A percentile compares a stretch with the other conserved stretches of the same genome.
These are phyloP conservation scores for Drosophila leonis DNA, from an alignment of 2,888 invertebrate species.

Conservation along the genomic window DNA sequence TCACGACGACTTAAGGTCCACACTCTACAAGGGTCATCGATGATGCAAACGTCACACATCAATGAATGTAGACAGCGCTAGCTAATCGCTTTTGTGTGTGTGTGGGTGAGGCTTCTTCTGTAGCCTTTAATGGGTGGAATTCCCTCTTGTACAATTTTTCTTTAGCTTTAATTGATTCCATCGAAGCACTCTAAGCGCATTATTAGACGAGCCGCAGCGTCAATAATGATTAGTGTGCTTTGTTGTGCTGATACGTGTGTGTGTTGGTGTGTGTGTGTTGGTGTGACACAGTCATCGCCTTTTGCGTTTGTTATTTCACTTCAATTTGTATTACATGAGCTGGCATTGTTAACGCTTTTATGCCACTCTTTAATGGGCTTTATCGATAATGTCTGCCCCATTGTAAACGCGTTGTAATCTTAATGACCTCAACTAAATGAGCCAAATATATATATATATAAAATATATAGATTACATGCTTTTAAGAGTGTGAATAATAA, in stretches of 20 bases:
- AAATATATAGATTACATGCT: neutral
- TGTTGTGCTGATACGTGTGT: conserved; percentile 18
- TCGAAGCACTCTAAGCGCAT: conserved; percentile 63
- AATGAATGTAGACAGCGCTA: conserved; percentile 32
- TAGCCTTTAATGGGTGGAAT: conserved; percentile 26
- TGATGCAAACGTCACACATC: conserved; percentile 45
- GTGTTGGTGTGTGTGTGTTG: neutral
- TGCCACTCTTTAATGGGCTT: conserved; percentile 54
- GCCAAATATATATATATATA: conserved; percentile 20
- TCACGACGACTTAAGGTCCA: conserved; percentile 32
- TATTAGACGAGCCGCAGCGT: conserved; percentile 53
- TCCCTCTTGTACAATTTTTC: conserved; percentile 10
- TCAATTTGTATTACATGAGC: conserved; percentile 58
- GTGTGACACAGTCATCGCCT: neutral
- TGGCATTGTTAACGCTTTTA: conserved; percentile 64
- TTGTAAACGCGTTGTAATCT: conserved; percentile 56
- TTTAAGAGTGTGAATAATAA: conserved; percentile 9
- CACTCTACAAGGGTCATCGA: conserved; percentile 28
- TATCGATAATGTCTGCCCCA: conserved; percentile 63
- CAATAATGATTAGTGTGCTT: conserved; percentile 50
- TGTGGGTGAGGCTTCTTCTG: conserved; percentile 22
- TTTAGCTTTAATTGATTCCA: conserved; percentile 72
- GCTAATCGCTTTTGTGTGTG: conserved; percentile 33
- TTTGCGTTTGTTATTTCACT: conserved; percentile 30
- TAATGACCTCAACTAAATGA: conserved; percentile 48